Base-by-base conservation (phyloP, 2,113 vertebrate genomes). In the Mormyrus iriodes region DNA sequence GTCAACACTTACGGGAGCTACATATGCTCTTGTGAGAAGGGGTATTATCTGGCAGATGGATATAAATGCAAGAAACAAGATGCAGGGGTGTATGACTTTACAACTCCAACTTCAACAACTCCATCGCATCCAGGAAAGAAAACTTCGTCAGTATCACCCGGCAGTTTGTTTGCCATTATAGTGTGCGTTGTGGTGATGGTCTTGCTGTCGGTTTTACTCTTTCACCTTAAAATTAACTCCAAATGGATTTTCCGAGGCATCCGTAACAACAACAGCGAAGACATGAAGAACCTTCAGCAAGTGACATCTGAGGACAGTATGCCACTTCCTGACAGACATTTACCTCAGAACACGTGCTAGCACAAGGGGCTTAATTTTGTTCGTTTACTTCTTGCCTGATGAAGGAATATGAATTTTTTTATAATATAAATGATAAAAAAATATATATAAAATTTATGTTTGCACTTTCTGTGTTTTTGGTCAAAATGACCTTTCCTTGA, bases 81-180 rank as follows among this genome's bases (percentile, higher is more conserved):
- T 0, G n/a, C 3, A 31, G 15, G 24, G 3, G 88, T 90, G 6
- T 90, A 85, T 0, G 90, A 87, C 2, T 42, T 27, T 69, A 49
- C 73, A 44, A 65, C 31, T 9, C 76, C 53, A 52, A 27, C 55
- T 2, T n/a, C 31, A 35, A 53, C 53, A 52, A 27, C 55, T 2
- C 31, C 31, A 35, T 88, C 8, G 1, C 0, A 46, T 0, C 90
- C 93, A 0, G 91, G 92, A 0, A 27, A 19, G 35, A 53, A 6
- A 0, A 92, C 93, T 0, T 91, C 91, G 0, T 61, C 0, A 0
- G 82, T 96, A 35, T 85, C 93, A 0, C 51, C 27, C 0, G 93
- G 93, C 3, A 92, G 39, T 0, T 90, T 96, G 0, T 92, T 91
- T 8, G 95, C 86, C 39, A 95, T 96, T 1, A 94, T 94, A 15